These are phyloP conservation scores for Galendromus occidentalis DNA, from an alignment of 1,140 invertebrate genomes.

Conservation along the genomic window DNA sequence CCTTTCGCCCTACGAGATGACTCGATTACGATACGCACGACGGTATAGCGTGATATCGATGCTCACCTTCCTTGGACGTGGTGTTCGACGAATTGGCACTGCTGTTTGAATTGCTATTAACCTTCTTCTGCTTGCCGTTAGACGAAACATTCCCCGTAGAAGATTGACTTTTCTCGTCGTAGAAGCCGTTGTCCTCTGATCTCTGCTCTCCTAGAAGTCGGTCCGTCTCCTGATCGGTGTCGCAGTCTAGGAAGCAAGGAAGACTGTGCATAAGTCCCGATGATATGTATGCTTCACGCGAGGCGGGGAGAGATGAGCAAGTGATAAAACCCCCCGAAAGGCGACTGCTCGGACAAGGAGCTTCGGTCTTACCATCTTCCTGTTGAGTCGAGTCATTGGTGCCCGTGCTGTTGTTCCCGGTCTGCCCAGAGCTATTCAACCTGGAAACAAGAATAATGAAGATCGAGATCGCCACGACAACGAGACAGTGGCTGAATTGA, in stretches of 20 bases:
- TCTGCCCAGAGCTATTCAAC: neutral
- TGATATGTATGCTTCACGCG: too few species aligned
- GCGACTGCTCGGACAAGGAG: neutral
- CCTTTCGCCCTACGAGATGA: too few species aligned
- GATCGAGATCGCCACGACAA: too few species aligned
- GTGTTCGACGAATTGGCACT: conserved; percentile 10
- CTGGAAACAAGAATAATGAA: neutral
- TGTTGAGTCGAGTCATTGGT: conserved; percentile 6
- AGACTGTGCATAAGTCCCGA: too few species aligned
- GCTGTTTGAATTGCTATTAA: conserved; percentile 7
- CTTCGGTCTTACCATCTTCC: conserved; percentile 5
- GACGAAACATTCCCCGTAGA: neutral
- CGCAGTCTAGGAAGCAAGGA: conserved; percentile 21
- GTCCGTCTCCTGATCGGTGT: conserved; percentile 49
- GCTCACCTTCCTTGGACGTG: conserved; percentile 7
- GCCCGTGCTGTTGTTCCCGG: neutral
- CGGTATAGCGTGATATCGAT: neutral
- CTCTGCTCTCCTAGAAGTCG: conserved; percentile 64
- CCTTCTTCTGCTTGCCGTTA: conserved; percentile 10
- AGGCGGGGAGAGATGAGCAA: too few species aligned
- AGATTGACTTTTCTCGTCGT: conserved; percentile 45
- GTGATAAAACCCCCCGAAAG: conserved; percentile 13
- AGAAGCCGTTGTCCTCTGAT: conserved; percentile 71
- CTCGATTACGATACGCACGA: neutral
- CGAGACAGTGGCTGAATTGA: too few species aligned